Conservation (phyloP, 2,888 invertebrate species). For the Coleophora flavipennella region DNA sequence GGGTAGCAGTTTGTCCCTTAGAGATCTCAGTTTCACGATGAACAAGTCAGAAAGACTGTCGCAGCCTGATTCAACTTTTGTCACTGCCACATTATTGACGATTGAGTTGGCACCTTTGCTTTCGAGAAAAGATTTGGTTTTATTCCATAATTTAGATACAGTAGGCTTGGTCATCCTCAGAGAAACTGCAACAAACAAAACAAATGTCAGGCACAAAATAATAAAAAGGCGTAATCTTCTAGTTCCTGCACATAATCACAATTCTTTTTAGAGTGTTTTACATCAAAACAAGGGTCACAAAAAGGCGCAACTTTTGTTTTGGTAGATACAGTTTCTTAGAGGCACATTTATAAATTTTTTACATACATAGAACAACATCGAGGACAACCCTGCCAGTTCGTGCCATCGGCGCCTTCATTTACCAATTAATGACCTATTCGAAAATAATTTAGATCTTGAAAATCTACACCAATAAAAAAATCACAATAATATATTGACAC, state of each 20-base stretch:
- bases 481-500: no score
- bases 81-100: slow-evolving; percentile 33
- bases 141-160: slow-evolving; percentile 37
- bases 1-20: slow-evolving; percentile 35
- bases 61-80: slow-evolving; percentile 31
- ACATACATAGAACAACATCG: slow-evolving; percentile 46
- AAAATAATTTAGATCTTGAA: no score
- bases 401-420: slow-evolving; percentile 29
- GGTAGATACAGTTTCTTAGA: slow-evolving; percentile 38
- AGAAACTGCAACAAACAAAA: slow-evolving; percentile 53
- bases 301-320: slow-evolving; percentile 35
- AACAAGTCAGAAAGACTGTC: slow-evolving; percentile 20
- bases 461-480: no score
- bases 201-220: not conserved
- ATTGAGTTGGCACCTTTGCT: slow-evolving; percentile 33
- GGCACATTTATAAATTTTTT: slow-evolving; percentile 5
- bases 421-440: no score
- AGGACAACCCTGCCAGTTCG: slow-evolving; percentile 39
- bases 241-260: slow-evolving; percentile 9
- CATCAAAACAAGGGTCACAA: not conserved
- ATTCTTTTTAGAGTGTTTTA: no score
- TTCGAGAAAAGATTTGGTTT: slow-evolving; percentile 28
- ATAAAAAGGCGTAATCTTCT: not conserved
- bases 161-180: slow-evolving; percentile 37
- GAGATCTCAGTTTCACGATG: slow-evolving; percentile 23